Evolutionary conservation across 1,140 invertebrate species (phyloP).

Genomic region (Micrasema longulum): DNA sequence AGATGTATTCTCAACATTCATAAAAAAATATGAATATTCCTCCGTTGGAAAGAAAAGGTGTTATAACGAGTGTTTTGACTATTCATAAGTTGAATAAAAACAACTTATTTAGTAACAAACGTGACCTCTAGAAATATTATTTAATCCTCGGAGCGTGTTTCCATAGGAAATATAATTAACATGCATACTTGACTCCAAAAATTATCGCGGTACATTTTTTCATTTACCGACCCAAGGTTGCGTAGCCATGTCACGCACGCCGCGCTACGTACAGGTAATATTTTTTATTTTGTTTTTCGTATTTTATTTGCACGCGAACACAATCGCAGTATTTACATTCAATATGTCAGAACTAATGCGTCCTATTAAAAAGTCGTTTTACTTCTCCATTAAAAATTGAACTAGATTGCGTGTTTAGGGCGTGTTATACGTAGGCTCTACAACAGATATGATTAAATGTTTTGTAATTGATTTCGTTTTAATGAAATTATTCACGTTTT

Average conservation of each 20-base stretch:
- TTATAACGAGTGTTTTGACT: no score
- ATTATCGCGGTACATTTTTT: not conserved
- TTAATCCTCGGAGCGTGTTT: no score
- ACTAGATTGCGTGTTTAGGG: not conserved
- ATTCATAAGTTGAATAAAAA: not conserved
- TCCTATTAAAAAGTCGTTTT: constrained; percentile 12
- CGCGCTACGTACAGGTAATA: no score
- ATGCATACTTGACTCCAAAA: no score
- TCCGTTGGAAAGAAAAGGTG: no score
- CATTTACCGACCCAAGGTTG: not conserved
- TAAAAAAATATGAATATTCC: no score
- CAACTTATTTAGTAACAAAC: not conserved
- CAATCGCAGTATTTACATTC: not conserved
- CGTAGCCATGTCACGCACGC: not conserved
- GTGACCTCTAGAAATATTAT: no score
- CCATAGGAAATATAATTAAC: no score
- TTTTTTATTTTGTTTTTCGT: not conserved
- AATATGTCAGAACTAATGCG: not conserved
- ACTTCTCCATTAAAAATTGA: not conserved
- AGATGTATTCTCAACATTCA: no score
- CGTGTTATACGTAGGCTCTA: constrained; percentile 8
- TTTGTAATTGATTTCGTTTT: no score
- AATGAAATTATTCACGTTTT: no score
- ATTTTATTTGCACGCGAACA: not conserved
- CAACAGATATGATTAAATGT: no score